Base-by-base conservation (phyloP, 1,140 invertebrate species). In the Scaptomyza hsui region DNA sequence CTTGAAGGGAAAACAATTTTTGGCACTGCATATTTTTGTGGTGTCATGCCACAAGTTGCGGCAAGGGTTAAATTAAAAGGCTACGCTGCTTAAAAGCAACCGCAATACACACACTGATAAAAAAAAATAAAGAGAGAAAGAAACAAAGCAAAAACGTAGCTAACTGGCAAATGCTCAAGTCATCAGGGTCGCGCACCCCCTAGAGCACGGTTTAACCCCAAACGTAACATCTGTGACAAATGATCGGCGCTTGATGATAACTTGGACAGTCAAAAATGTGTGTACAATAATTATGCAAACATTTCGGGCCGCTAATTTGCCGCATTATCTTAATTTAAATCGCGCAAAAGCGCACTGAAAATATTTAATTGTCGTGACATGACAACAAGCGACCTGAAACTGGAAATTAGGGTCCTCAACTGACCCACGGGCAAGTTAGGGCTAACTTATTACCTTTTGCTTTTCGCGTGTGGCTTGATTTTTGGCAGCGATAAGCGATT, bases 261-360 rank as follows among this genome's bases (percentile, higher is more conserved):
- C 76, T 42, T 52, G 64, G 68, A 67, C 80, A 73, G 72, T 85
- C 52, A 67, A 86, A 71, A 65, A 72, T 45, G 53, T 47, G 52
- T 53, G 44, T 60, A 48, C 32, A 68, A 86, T 85, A 86, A 85
- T 85, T 85, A 85, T 85, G 81, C 81, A 85, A 85, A 86, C 81
- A 86, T 88, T 83, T 83, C 55, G 78, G 82, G 78, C 69, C 81
- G 81, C 81, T 85, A 85, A 85, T 85, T 85, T 85, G 81, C 81
- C 77, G 74, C 81, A 75, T 71, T 85, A 85, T 85, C 81, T 85
- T 86, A 85, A 85, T 86, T 85, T 86, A 85, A 86, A 85, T 86
- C 81, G 82, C 73, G 72, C 77, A 65, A 88, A 85, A 85, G 81
- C 81, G 81, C 81, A 78, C 39, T 85, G 81, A 62, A 77, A 61